phyloP scores from a whole-genome alignment of 2,797 vertebrate species.

The Somateria mollissima region DNA sequence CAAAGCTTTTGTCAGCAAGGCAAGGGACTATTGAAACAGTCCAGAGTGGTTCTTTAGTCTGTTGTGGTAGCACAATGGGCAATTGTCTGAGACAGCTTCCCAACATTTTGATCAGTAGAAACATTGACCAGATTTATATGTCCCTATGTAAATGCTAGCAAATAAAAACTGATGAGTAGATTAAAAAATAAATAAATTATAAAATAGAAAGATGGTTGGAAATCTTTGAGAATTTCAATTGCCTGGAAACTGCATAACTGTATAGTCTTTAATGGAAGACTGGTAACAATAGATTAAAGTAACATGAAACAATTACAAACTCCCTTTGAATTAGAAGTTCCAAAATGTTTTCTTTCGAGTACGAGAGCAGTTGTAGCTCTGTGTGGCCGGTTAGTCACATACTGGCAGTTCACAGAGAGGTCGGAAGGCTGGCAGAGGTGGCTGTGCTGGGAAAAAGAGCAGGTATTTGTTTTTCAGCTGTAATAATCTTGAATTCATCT shows the following conservation, averaged over 20 bases:
- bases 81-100: conserved; percentile 28
- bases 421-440: neutral
- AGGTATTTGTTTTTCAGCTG: neutral
- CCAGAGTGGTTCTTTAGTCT: conserved; percentile 10
- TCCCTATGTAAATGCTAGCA: neutral
- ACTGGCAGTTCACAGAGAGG: neutral
- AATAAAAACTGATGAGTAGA: neutral
- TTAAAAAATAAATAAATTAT: neutral
- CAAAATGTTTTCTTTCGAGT: neutral
- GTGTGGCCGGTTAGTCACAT: neutral
- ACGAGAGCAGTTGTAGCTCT: neutral
- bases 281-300: conserved; percentile 4
- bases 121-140: neutral
- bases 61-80: conserved; percentile 5
- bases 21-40: conserved; percentile 17
- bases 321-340: neutral
- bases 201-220: neutral
- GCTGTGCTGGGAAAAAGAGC: neutral
- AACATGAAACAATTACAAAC: neutral
- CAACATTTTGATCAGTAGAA: conserved; percentile 23
- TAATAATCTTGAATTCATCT: neutral
- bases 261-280: neutral
- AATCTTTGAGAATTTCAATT: neutral
- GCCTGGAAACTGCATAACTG: neutral
- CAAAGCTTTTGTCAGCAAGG: neutral